phyloP scores from a whole-genome alignment of 2,797 vertebrate genomes.

The Pachyuromys duprasi region DNA sequence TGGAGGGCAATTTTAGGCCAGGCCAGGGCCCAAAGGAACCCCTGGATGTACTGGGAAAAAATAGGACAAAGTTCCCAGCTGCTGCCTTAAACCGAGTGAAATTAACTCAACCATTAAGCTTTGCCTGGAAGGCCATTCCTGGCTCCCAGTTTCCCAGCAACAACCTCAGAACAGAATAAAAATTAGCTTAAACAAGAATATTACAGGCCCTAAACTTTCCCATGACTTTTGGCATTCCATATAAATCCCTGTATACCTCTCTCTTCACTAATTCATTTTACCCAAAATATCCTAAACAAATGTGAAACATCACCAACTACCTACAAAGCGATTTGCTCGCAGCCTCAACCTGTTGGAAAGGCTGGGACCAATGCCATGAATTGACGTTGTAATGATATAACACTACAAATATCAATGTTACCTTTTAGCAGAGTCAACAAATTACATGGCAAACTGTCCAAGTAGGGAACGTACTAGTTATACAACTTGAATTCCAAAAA shows the following conservation, averaged over 20 bases:
- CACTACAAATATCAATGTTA: not conserved
- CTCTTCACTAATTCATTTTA: not conserved
- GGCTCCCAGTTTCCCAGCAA: not conserved
- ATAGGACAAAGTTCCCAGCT: not conserved
- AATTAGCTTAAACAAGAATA: constrained; percentile 28
- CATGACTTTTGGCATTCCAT: constrained; percentile 2
- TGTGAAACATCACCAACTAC: not conserved
- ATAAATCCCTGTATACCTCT: not conserved
- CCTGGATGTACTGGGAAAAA: not conserved
- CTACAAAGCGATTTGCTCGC: constrained; percentile 4
- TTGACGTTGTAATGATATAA: not conserved
- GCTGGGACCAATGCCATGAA: not conserved
- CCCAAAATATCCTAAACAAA: not conserved
- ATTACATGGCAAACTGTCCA: not conserved
- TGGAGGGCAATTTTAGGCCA: not conserved
- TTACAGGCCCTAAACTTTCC: not conserved
- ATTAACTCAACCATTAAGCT: not conserved
- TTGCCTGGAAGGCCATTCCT: not conserved
- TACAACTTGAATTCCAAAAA: constrained; percentile 15
- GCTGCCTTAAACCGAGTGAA: constrained; percentile 11
- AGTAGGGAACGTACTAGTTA: not conserved
- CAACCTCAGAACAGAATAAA: not conserved
- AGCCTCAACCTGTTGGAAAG: not conserved
- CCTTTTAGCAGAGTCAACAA: constrained; percentile 1
- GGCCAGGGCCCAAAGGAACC: not conserved